Percentiles rank a stretch among this genome's conserved stretches.
Evolutionary conservation across 2,113 vertebrate species (phyloP).

Genomic region (Mobula birostris): DNA sequence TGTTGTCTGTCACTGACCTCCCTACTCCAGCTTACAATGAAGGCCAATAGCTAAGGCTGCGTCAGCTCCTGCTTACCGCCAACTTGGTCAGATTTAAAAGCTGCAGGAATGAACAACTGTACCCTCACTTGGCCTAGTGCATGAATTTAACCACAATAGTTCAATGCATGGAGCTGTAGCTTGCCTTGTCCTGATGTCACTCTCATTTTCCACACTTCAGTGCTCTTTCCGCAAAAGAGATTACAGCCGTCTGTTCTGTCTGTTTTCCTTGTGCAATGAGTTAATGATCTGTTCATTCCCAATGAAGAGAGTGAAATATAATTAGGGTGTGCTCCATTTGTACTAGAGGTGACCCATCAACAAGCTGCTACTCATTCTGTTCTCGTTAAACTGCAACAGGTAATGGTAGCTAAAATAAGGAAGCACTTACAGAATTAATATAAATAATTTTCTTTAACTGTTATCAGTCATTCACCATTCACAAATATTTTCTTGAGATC

Average conservation of each 20-base stretch:
- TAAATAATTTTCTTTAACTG: background rate
- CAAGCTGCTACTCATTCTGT: background rate
- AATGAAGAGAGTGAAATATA: constrained; percentile 31
- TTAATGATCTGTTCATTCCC: constrained; percentile 31
- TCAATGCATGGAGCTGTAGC: background rate
- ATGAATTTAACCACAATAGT: constrained; percentile 20
- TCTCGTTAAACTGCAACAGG: no score
- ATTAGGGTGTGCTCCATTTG: constrained; percentile 7
- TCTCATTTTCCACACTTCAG: constrained; percentile 32
- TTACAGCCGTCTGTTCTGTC: background rate
- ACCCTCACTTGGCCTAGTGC: background rate
- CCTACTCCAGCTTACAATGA: constrained; percentile 22
- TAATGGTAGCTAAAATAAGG: constrained; percentile 3
- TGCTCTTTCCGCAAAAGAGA: constrained; percentile 8
- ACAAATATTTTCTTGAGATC: background rate
- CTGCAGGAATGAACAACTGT: background rate
- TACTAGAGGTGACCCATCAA: constrained; percentile 7
- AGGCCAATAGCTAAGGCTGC: background rate
- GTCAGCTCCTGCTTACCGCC: background rate
- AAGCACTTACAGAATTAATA: background rate
- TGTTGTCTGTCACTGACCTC: constrained; percentile 29
- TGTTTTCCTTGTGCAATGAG: constrained; percentile 8
- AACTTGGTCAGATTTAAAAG: constrained; percentile 26
- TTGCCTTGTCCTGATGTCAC: background rate
- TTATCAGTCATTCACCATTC: background rate